A percentile compares a stretch with the other conserved stretches of the same genome.
Evolutionary conservation across 2,888 invertebrate genomes (phyloP).

Genomic region (Empis stercorea): DNA sequence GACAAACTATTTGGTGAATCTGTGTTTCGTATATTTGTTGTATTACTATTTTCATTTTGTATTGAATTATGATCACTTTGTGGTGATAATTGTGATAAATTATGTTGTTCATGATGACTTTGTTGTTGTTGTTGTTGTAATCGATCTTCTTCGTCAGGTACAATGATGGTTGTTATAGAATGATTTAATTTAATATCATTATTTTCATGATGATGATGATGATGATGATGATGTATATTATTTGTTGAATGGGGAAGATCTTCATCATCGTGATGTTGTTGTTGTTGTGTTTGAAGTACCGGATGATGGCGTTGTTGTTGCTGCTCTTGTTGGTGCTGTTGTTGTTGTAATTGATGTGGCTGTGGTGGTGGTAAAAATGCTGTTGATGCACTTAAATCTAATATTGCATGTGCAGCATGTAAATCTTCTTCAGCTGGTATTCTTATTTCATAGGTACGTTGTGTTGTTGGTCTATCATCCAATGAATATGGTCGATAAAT

Average conservation of each 20-base stretch:
- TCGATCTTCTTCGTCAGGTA: constrained; percentile 20
- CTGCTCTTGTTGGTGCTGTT: constrained; percentile 50
- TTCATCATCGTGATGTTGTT: constrained; percentile 7
- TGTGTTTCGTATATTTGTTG: constrained; percentile 24
- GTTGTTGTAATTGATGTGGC: constrained; percentile 33
- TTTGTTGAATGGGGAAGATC: not conserved
- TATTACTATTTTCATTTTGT: constrained; percentile 36
- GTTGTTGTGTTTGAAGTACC: constrained; percentile 23
- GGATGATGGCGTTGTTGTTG: constrained; percentile 42
- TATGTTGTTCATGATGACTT: constrained; percentile 8
- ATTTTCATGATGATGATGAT: not conserved
- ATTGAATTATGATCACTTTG: constrained; percentile 16
- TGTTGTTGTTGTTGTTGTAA: constrained; percentile 8
- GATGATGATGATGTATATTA: not conserved
- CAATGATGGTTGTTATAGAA: constrained; percentile 16
- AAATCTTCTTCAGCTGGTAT: constrained; percentile 68
- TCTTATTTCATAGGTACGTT: constrained; percentile 40
- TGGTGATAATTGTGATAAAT: constrained; percentile 13
- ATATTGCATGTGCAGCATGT: constrained; percentile 77
- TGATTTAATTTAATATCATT: not conserved
- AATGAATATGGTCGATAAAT: constrained; percentile 80
- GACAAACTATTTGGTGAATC: constrained; percentile 16
- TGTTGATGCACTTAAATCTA: constrained; percentile 78
- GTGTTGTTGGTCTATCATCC: constrained; percentile 46
- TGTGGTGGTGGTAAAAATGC: constrained; percentile 52